phyloP scores from a whole-genome alignment of 2,113 vertebrate genomes.

The Hylia prasina region DNA sequence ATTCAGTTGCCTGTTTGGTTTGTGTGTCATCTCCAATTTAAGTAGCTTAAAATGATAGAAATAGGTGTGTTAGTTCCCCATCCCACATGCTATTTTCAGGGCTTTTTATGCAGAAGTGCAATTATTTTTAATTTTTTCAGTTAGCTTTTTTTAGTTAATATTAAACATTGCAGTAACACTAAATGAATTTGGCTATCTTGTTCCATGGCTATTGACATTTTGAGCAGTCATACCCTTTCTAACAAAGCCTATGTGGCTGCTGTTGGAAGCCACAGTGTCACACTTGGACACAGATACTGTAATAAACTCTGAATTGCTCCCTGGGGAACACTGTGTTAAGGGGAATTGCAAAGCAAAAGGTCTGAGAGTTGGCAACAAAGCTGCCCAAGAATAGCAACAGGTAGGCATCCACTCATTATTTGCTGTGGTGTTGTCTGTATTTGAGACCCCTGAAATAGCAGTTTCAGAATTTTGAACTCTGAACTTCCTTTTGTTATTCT shows the following conservation, averaged over 20 bases:
- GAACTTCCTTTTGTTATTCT: slow-evolving; percentile 56
- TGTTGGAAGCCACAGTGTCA: neutral
- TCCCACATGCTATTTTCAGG: neutral
- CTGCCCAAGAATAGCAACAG: neutral
- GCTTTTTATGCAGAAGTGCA: neutral
- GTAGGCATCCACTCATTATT: neutral
- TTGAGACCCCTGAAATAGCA: neutral
- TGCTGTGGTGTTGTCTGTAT: neutral
- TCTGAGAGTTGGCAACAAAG: neutral
- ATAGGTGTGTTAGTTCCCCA: neutral
- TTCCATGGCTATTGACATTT: neutral
- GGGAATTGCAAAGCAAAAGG: neutral
- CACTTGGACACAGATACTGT: neutral
- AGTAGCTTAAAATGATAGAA: neutral
- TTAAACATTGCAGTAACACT: neutral
- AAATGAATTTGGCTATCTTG: neutral
- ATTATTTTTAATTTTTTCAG: neutral
- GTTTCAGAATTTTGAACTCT: slow-evolving; percentile 17
- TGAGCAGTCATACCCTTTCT: neutral
- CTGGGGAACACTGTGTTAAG: neutral
- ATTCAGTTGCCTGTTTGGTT: neutral
- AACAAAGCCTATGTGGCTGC: neutral
- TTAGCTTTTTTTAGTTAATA: neutral
- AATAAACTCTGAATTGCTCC: neutral
- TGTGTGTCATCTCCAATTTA: neutral